Percentiles rank a stretch among this genome's conserved stretches.
Evolutionary conservation across 2,113 vertebrate species (phyloP).

Genomic region (Mirounga angustirostris): DNA sequence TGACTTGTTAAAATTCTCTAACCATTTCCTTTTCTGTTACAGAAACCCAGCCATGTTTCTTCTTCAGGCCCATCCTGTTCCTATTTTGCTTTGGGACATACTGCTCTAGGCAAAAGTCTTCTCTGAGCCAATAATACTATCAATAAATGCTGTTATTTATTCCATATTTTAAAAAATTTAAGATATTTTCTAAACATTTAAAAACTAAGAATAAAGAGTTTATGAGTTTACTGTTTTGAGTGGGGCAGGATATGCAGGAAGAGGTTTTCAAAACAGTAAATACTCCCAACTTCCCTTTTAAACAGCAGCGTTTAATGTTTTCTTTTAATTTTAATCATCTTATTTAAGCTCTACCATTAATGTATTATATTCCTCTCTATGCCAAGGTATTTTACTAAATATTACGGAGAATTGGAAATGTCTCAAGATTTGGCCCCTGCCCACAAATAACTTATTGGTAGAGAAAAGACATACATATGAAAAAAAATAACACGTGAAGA

Average conservation of each 20-base stretch:
- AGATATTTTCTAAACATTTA: constrained; percentile 17
- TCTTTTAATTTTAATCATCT: not conserved
- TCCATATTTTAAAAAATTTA: constrained; percentile 13
- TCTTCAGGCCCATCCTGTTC: not conserved
- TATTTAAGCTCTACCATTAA: not conserved
- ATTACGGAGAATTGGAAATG: not conserved
- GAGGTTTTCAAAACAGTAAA: constrained; percentile 2
- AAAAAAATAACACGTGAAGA: not conserved
- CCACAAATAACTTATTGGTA: not conserved
- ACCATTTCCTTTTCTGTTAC: not conserved
- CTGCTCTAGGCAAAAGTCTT: not conserved
- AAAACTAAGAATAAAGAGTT: constrained; percentile 9
- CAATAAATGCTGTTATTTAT: not conserved
- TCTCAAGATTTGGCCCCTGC: not conserved
- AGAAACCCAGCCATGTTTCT: not conserved
- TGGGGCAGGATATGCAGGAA: not conserved
- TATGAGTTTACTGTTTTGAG: not conserved
- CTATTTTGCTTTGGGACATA: not conserved
- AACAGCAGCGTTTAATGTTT: not conserved
- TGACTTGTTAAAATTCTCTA: not conserved
- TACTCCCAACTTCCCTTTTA: not conserved
- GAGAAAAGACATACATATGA: not conserved
- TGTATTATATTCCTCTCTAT: not conserved
- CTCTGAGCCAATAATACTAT: not conserved
- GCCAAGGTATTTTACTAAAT: not conserved